Evolutionary conservation across 2,888 invertebrate genomes (phyloP).

Genomic region (Orthonychiurus folsomi): DNA sequence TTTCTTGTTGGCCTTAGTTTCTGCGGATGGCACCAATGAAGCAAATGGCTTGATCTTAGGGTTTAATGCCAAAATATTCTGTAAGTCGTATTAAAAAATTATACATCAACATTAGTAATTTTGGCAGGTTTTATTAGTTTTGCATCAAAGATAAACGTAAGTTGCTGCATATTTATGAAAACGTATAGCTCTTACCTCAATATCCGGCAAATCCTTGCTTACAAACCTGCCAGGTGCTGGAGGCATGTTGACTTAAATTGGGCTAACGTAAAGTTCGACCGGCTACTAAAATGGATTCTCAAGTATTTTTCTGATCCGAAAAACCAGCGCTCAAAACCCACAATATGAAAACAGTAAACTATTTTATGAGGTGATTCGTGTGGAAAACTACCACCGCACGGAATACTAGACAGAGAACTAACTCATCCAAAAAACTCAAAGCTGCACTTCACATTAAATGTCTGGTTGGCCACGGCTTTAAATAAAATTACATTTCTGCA

Average conservation of each 20-base stretch:
- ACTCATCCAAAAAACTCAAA: too few species aligned
- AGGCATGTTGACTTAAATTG: not conserved
- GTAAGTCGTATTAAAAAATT: constrained; percentile 43
- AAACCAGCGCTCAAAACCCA: too few species aligned
- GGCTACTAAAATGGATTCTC: too few species aligned
- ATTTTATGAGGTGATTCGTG: too few species aligned
- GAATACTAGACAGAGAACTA: too few species aligned
- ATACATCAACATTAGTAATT: not conserved
- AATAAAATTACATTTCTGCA: too few species aligned
- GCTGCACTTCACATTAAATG: too few species aligned
- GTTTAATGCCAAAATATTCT: constrained; percentile 81
- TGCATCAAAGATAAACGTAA: constrained; percentile 8
- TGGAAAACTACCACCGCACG: too few species aligned
- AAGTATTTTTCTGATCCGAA: too few species aligned
- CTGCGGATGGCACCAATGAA: constrained; percentile 68
- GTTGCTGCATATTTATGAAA: constrained; percentile 8
- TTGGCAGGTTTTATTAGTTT: not conserved
- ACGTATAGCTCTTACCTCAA: constrained; percentile 63
- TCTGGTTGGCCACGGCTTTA: too few species aligned
- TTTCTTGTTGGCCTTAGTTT: constrained; percentile 76
- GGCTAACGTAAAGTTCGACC: too few species aligned
- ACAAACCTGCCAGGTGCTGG: constrained; percentile 48
- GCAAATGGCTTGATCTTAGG: constrained; percentile 69
- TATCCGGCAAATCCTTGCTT: constrained; percentile 69
- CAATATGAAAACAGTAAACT: too few species aligned